Conservation (phyloP, 2,113 vertebrate species). For the Desmodus rotundus region DNA sequence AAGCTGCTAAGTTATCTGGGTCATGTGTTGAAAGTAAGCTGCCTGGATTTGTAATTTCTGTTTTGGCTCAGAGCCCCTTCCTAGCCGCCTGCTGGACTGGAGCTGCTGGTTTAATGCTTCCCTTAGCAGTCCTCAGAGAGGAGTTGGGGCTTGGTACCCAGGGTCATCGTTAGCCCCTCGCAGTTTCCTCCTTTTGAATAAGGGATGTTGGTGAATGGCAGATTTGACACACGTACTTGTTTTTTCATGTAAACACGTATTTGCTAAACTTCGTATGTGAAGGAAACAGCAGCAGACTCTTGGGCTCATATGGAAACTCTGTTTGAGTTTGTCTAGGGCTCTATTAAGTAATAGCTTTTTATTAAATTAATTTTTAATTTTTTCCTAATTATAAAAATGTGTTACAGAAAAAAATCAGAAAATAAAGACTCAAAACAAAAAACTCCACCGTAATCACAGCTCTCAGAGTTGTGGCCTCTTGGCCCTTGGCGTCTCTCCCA, state of each 20-base stretch:
- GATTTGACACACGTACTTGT: neutral
- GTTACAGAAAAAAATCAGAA: neutral
- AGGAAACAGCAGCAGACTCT: neutral
- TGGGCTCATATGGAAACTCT: neutral
- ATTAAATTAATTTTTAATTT: neutral
- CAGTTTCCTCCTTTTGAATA: neutral
- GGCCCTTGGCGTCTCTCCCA: neutral
- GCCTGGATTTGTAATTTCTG: neutral
- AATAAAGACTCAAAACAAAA: neutral
- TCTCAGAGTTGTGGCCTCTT: neutral
- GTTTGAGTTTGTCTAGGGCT: neutral
- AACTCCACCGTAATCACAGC: neutral
- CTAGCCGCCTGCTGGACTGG: neutral
- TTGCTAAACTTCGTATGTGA: neutral
- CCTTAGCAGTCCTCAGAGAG: neutral
- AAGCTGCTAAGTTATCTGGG: neutral
- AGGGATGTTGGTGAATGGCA: neutral
- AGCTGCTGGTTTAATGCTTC: neutral
- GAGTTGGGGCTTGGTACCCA: neutral
- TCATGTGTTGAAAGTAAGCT: neutral
- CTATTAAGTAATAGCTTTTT: neutral
- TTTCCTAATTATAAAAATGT: conserved; percentile 1
- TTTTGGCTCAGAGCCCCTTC: neutral
- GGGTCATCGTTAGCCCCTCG: neutral
- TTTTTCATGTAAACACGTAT: neutral